Base-by-base conservation (phyloP, 2,888 invertebrate genomes). In the Chaetogeoica ovagalla region DNA sequence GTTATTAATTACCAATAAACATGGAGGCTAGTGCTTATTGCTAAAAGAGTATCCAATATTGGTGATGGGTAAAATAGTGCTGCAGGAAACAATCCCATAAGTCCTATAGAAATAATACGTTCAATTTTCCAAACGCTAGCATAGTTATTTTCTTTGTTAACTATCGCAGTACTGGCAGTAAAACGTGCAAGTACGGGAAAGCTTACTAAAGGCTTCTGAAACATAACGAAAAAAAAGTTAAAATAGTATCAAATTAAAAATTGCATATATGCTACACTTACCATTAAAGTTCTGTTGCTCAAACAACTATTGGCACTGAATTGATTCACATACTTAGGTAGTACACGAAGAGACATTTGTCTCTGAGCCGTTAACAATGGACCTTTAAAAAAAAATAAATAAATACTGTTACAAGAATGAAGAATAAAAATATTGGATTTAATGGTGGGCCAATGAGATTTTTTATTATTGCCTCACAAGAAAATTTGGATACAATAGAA, bases 41-140 rank as follows among this genome's bases (percentile, higher is more conserved):
- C 77, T 43, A 79, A 70, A 63, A 79, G 70, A 62, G 77, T 63
- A 7, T 79, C 77, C 2, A 70, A 6, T 48, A 63, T 23, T 62
- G 21, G 70, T 23, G 77, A 70, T 55, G 77, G 39, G 70, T 79
- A 79, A 8, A 79, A 48, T 39, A 79, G 1, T 21, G 77, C 63
- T 11, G 62, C 77, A 19, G 77, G 77, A 63, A 79, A 79, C 52
- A 79, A 79, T 30, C 69, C 69, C 39, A 79, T n/a, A 23, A 79
- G 69, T 11, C 69, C 62, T 15, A 79, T 79, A 57, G 77, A 79
- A 55, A 79, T 55, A 63, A 79, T 57, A 63, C 77, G 77, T 63
- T 79, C 77, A 0, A 48, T 23, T 70, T 19, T 79, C 77, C 77
- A 79, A 2, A 63, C 3, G 39, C 19, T 71, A 19, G 77, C 77